Evolutionary conservation across 1,140 invertebrate genomes (phyloP), one percentile per base, ranked within the genome.

Genomic region (Aphelenchoides fujianensis): DNA sequence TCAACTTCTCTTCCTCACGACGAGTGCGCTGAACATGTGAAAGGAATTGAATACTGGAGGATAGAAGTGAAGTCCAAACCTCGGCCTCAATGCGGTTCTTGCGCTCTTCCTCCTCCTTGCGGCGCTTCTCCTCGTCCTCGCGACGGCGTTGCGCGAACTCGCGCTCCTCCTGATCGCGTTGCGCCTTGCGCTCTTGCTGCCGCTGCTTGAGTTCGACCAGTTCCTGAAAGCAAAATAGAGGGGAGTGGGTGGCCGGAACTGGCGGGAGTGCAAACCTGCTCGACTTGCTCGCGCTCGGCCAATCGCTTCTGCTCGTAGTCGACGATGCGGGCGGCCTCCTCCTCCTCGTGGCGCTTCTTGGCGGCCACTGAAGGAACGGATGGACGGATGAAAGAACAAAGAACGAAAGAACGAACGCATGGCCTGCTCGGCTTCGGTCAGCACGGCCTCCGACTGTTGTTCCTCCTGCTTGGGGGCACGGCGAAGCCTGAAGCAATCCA

Each of bases 271-370:
- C n/a, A n/a, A n/a, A n/a, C n/a, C n/a, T 74, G 67, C 30, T 83
- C 81, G 27, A 78, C 70, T 54, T 76, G 70, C 19, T 78, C 75
- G n/a, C 66, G 67, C 68, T 83, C 82, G 34, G 76, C 69, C 36
- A 70, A 55, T 54, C 82, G 75, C 19, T 75, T 74, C 59, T 82
- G 71, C 66, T 83, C 82, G 73, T 82, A 84, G 55, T 79, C 81
- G 28, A 71, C 72, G 41, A 83, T 72, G 63, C 82, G 80, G 31
- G 78, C 81, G 41, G 71, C 81, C 54, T 83, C 82, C 64, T 83
- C 82, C 48, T 83, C 81, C 41, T 83, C 82, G 63, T 83, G 82
- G 27, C 82, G 73, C 67, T 83, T 83, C 70, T 83, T 84, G 32
- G 82, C 82, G n/a, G 81, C 82, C n/a, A n/a, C n/a, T n/a, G n/a